A percentile compares a stretch with the other conserved stretches of the same genome.
phyloP scores from a whole-genome alignment of 2,888 invertebrate species.

The Aplocera efformata region DNA sequence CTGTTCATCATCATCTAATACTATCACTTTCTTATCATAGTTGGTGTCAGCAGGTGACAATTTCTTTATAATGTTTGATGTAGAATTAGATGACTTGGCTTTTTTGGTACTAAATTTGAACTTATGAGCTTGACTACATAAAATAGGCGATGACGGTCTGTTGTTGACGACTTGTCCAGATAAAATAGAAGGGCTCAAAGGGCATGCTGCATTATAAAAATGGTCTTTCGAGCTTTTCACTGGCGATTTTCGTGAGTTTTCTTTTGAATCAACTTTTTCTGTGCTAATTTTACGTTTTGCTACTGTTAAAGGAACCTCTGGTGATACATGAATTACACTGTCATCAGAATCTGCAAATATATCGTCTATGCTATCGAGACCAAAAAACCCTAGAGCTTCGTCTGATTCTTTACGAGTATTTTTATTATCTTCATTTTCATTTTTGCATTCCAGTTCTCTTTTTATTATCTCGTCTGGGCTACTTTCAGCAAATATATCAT shows the following conservation, averaged over 20 bases:
- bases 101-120: constrained; percentile 48
- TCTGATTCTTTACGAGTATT: constrained; percentile 28
- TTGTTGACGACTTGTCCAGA: constrained; percentile 44
- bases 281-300: neutral
- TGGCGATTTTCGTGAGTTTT: neutral
- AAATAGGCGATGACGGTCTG: constrained; percentile 56
- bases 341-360: constrained; percentile 66
- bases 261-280: neutral
- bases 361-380: constrained; percentile 70
- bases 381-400: constrained; percentile 58
- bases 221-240: constrained; percentile 6
- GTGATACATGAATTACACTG: constrained; percentile 27
- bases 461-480: constrained; percentile 24
- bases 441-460: constrained; percentile 1
- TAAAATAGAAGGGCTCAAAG: constrained; percentile 62
- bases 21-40: constrained; percentile 24
- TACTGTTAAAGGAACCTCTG: constrained; percentile 26
- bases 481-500: constrained; percentile 62
- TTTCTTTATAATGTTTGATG: constrained; percentile 41
- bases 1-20: constrained; percentile 20
- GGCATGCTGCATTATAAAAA: constrained; percentile 26
- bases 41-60: constrained; percentile 32
- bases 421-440: neutral
- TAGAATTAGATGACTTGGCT: constrained; percentile 36
- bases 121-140: constrained; percentile 53